A percentile compares a stretch with the other conserved stretches of the same genome.
Evolutionary conservation across 2,888 invertebrate species (phyloP).

Genomic region (Polydrusus tereticollis): DNA sequence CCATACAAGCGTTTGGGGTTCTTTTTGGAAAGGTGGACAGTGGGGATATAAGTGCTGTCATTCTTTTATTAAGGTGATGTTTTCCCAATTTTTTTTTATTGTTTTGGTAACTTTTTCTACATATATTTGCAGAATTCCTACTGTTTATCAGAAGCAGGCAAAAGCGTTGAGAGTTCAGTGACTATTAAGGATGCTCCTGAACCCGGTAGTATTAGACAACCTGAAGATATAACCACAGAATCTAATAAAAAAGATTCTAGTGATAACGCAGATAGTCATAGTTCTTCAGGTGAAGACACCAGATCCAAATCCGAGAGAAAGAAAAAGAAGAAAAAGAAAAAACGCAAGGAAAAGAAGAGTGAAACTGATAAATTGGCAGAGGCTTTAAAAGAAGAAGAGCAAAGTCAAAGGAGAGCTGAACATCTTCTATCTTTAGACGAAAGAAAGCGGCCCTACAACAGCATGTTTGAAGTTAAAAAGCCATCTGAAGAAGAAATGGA

Average conservation of each 20-base stretch:
- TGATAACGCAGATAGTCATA: slow-evolving; percentile 51
- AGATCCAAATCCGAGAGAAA: slow-evolving; percentile 63
- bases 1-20: slow-evolving; percentile 96
- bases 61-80: slow-evolving; percentile 83
- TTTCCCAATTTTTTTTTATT: neutral
- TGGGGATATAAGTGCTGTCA: slow-evolving; percentile 99
- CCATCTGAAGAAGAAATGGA: slow-evolving; percentile 95
- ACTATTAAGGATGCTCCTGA: neutral
- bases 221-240: slow-evolving; percentile 55
- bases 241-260: slow-evolving; percentile 50
- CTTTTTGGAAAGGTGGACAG: slow-evolving; percentile 90
- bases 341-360: slow-evolving; percentile 60
- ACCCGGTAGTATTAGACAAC: neutral
- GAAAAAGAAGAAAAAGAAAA: slow-evolving; percentile 69
- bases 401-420: slow-evolving; percentile 73
- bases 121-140: slow-evolving; percentile 77
- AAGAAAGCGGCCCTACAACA: slow-evolving; percentile 93
- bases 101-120: neutral
- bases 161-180: slow-evolving; percentile 50
- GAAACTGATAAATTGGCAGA: slow-evolving; percentile 73
- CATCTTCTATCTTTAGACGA: slow-evolving; percentile 83
- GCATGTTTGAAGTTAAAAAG: slow-evolving; percentile 85
- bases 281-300: slow-evolving; percentile 56
- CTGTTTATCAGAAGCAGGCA: slow-evolving; percentile 84
- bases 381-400: slow-evolving; percentile 77